Evolutionary conservation across 2,888 invertebrate genomes (phyloP), one percentile per base, ranked within the genome.

Genomic region (Orthosia cruda): DNA sequence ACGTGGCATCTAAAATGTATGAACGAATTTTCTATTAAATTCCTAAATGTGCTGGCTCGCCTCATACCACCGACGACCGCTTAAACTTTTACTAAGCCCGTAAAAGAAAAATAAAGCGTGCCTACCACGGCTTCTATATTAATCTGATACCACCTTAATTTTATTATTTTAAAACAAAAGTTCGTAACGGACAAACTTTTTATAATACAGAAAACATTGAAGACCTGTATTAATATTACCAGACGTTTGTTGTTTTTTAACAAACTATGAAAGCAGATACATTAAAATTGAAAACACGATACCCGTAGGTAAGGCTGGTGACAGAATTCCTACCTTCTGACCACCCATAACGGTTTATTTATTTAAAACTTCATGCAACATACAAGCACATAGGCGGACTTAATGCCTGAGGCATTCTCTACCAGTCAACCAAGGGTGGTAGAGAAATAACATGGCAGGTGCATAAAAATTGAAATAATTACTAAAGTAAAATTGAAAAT

Each of bases 61-160:
- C 23, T 20, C 74, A 16, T 50, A 57, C 23, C 20, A 61, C 16
- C 50, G 3, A 23, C 50, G 2, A 23, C 32, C 20, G 32, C 47
- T 32, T 20, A 59, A 83, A 78, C 64, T 78, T 72, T 58, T 26
- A 15, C 26, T 26, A 15, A 57, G 20, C 45, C 50, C 45, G 49
- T 63, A 54, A 73, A 80, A 72, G 40, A 65, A 73, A 63, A 65
- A 74, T 55, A 65, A 84, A 84, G 15, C 12, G 15, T 45, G 57
- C n/a, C 40, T 55, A 59, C 45, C 26, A 52, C n/a, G 55, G 65
- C 62, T 62, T 52, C 64, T 59, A n/a, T 70, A 63, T 49, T 67
- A 81, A 81, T 54, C 52, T 74, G 52, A 81, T 80, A 67, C 62
- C 32, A n/a, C 45, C 40, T 63, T 65, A 62, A 57, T 78, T 64